These are phyloP conservation scores for Agrilus planipennis DNA, from an alignment of 1,140 invertebrate species.

Conservation along the genomic window DNA sequence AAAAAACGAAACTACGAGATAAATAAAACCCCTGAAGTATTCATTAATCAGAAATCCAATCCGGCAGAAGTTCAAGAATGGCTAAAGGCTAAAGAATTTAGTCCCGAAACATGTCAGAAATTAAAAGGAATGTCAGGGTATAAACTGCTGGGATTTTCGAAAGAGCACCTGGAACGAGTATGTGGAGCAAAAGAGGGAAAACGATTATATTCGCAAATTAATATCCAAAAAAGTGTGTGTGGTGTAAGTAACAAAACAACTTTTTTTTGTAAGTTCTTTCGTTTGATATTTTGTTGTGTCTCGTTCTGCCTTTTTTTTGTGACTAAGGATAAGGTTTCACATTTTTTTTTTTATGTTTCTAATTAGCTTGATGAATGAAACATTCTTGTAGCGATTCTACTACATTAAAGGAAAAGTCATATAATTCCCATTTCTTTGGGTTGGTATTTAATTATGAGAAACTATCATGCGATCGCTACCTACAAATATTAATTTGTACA, in stretches of 20 bases:
- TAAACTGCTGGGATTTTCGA: conserved; percentile 55
- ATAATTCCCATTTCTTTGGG: too few species aligned
- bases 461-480: too few species aligned
- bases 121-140: conserved; percentile 53
- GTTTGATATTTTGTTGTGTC: too few species aligned
- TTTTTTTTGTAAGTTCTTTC: too few species aligned
- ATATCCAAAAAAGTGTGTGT: conserved; percentile 60
- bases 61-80: conserved; percentile 58
- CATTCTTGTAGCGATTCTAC: too few species aligned
- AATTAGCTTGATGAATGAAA: too few species aligned
- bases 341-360: too few species aligned
- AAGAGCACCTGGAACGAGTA: conserved; percentile 50
- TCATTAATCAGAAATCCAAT: conserved; percentile 51
- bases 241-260: conserved; percentile 49
- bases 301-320: too few species aligned
- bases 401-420: too few species aligned
- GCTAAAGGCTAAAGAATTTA: conserved; percentile 65
- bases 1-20: conserved; percentile 46
- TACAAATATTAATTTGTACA: too few species aligned
- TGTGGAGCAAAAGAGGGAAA: conserved; percentile 58
- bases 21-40: conserved; percentile 57
- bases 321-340: too few species aligned
- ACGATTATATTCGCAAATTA: conserved; percentile 60
- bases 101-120: conserved; percentile 46
- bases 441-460: too few species aligned